Evolutionary conservation across 2,113 vertebrate species (phyloP).

Genomic region (Periophthalmodon schlosseri): DNA sequence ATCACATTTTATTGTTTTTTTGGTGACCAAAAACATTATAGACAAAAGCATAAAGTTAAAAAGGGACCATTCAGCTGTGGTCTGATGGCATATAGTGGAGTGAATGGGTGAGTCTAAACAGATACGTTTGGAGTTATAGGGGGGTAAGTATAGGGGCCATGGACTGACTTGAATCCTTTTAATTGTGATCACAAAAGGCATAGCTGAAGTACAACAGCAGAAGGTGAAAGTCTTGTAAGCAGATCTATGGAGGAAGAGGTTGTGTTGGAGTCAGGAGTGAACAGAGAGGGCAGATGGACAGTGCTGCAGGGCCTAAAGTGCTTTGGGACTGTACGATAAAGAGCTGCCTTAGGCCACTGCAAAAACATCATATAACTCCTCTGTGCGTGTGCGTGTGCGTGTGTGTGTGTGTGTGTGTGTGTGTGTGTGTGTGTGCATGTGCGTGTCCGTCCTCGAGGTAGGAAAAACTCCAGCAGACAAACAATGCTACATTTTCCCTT

Average conservation of each 20-base stretch:
- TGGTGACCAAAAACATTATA: too few species aligned
- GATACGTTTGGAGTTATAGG: too few species aligned
- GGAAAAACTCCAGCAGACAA: not conserved
- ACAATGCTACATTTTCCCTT: not conserved
- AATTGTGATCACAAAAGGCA: too few species aligned
- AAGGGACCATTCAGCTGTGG: too few species aligned
- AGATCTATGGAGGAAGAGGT: slow-evolving; percentile 10
- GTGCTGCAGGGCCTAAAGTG: slow-evolving; percentile 45
- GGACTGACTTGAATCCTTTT: not conserved
- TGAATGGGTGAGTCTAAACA: too few species aligned
- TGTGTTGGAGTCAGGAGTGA: slow-evolving; percentile 8
- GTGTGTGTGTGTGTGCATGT: not conserved
- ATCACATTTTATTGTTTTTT: too few species aligned
- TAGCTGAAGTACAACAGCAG: not conserved
- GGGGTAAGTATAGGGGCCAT: not conserved
- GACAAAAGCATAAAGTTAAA: too few species aligned
- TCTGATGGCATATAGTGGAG: too few species aligned
- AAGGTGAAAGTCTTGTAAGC: not conserved
- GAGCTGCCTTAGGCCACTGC: slow-evolving; percentile 52
- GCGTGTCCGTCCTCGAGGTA: not conserved
- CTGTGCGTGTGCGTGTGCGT: not conserved
- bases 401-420: not conserved
- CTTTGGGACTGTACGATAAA: slow-evolving; percentile 44
- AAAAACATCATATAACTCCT: slow-evolving; percentile 10
- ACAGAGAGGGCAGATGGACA: slow-evolving; percentile 16